These are phyloP conservation scores for Hiodon alosoides DNA, from an alignment of 2,113 vertebrate genomes.

Conservation along the genomic window DNA sequence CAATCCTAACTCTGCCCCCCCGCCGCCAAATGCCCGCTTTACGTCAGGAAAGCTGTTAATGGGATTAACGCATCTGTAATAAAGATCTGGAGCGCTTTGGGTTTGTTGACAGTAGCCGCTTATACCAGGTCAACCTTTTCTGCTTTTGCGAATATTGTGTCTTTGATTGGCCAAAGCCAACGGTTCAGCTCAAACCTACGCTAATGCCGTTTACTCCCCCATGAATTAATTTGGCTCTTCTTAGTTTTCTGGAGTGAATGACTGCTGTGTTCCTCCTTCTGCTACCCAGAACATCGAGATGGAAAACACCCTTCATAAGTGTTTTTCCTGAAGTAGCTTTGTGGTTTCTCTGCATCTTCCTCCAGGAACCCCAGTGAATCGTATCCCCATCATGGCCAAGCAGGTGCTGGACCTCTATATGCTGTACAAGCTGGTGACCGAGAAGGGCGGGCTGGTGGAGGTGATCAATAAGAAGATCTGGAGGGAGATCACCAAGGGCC, in stretches of 20 bases:
- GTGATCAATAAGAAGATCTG: slow-evolving; percentile 99
- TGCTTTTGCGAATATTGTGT: too few relatives aligned
- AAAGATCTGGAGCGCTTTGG: slow-evolving; percentile 30
- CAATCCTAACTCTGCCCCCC: not conserved
- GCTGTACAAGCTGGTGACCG: slow-evolving; percentile 94
- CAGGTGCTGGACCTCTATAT: slow-evolving; percentile 93
- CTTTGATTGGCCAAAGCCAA: too few relatives aligned
- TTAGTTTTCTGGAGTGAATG: too few relatives aligned
- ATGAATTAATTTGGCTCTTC: too few relatives aligned
- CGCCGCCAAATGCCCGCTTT: slow-evolving; percentile 41
- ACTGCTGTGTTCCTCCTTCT: too few relatives aligned
- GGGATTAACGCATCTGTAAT: slow-evolving; percentile 60
- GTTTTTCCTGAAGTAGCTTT: not conserved
- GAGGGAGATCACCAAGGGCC: slow-evolving; percentile 96
- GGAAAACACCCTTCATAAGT: too few relatives aligned
- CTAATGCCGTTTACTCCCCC: too few relatives aligned
- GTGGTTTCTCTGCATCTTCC: slow-evolving; percentile 18
- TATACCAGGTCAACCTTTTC: too few relatives aligned
- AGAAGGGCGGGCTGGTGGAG: slow-evolving; percentile 93
- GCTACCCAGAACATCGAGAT: too few relatives aligned
- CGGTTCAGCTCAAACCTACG: too few relatives aligned
- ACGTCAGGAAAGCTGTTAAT: slow-evolving; percentile 57
- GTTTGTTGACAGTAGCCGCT: too few relatives aligned
- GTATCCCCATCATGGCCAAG: slow-evolving; percentile 98
- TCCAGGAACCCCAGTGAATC: slow-evolving; percentile 89